Base-by-base conservation (phyloP, 23 tunicate species). In the Styela plicata region DNA sequence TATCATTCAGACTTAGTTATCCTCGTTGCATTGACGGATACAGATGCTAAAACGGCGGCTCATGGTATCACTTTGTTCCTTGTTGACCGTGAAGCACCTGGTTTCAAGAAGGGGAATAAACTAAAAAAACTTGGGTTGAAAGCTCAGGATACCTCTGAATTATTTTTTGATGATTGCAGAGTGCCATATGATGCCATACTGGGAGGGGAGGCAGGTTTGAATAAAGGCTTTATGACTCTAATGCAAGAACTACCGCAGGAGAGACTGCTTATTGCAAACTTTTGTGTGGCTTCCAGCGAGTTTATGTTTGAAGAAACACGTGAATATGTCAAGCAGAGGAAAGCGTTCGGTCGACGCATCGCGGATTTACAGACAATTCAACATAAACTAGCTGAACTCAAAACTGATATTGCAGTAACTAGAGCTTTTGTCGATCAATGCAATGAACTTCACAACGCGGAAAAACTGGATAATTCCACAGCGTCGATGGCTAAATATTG, bases 401-500 rank as follows among this genome's bases (percentile, higher is more conserved):
- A 96, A 87, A 96, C 99, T 13, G 96, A 96, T 69, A 74, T 82
- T 25, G 92, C 99, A 20, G 92, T 90, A 20, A 78, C 85, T 1
- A 37, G 99, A 33, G 80, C 97, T 16, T 96, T 96, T 35, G 87
- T 96, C 2, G 99, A 96, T 37, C 69, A 73, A 28, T 90, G 91
- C 85, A 96, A 91, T 78, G 87, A 83, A 36, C 87, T 92, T 32
- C 99, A 96, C 77, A 69, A 74, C 70, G 70, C 33, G 22, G 84
- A 86, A 27, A 88, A 87, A 67, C 82, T 90, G 31, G 96, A 90
- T 78, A 71, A 85, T 13, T 71, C 96, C 19, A 90, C 99, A 19
- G 99, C 99, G 20, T 90, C 96, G 3, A 96, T 96, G 99, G 99
- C 99, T 17, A 96, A 96, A 52, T 96, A 96, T 77, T 90, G 68